Evolutionary conservation across 2,113 vertebrate genomes (phyloP), one percentile per base, ranked within the genome.

Genomic region (Gobius niger): DNA sequence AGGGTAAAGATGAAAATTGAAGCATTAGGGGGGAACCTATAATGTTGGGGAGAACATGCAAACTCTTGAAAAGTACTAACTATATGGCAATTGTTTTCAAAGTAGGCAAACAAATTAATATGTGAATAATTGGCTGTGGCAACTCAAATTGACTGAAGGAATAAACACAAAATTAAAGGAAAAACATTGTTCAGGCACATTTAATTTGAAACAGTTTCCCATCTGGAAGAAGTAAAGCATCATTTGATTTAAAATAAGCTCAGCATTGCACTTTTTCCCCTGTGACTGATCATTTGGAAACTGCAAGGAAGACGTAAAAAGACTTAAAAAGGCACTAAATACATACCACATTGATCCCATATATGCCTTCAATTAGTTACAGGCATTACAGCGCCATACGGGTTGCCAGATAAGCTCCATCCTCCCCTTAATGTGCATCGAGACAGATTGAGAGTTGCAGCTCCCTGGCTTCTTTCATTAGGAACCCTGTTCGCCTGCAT

Each of bases 381-480:
- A 60, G 8, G 44, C 61, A 46, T 19, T 18, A n/a, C 41, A 12
- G 44, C 10, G n/a, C 16, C 61, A 24, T 46, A 7, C 13, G 44
- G 42, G 44, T 47, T 63, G 61, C 61, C 57, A 60, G 40, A 60
- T 60, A 60, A 60, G 14, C 15, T 41, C 13, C 42, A 47, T 63
- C 42, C 40, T 44, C 42, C 41, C 42, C 42, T 16, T 47, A 19
- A 63, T 63, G 19, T 19, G 14, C 41, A 44, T 65, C n/a, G 18
- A 49, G 42, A 66, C 57, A 51, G 24, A 50, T 70, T 66, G 63
- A 66, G 81, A 78, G 67, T 54, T 53, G 70, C 62, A 66, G 68
- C 63, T 67, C 66, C 47, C 19, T 56, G 44, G 6, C 9, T 47
- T 47, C 73, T 77, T 83, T 82, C 72, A 80, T 82, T 77, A 82